These are phyloP conservation scores for Pygocentrus nattereri DNA, from an alignment of 2,797 vertebrate genomes.

Conservation along the genomic window DNA sequence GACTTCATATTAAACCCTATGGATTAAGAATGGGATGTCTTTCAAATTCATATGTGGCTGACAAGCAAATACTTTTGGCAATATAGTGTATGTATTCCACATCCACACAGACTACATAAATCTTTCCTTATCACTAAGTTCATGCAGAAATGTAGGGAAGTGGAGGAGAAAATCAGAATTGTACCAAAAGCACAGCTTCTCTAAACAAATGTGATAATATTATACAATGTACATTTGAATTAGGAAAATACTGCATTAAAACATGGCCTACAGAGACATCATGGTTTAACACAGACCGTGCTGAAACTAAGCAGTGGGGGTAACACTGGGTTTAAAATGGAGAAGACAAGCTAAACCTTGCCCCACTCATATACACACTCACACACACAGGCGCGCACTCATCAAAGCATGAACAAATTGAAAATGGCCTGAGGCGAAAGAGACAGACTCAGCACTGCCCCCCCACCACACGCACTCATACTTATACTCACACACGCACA, in stretches of 20 bases:
- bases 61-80: no score
- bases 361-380: slow-evolving; percentile 37
- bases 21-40: no score
- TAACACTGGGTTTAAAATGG: slow-evolving; percentile 32
- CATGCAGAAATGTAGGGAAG: neutral
- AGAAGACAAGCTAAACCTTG: slow-evolving; percentile 34
- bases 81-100: no score
- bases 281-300: slow-evolving; percentile 24
- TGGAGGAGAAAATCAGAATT: neutral
- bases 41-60: no score
- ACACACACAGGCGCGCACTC: slow-evolving; percentile 47
- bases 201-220: slow-evolving; percentile 6
- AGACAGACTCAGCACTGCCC: slow-evolving; percentile 34
- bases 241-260: slow-evolving; percentile 36
- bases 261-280: slow-evolving; percentile 19
- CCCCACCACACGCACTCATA: slow-evolving; percentile 47
- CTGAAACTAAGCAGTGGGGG: slow-evolving; percentile 12
- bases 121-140: neutral
- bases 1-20: no score
- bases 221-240: slow-evolving; percentile 33
- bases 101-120: neutral
- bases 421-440: slow-evolving; percentile 60
- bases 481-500: slow-evolving; percentile 44
- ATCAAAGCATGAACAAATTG: slow-evolving; percentile 63
- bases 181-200: neutral